These are phyloP conservation scores for Stramonita haemastoma DNA, from an alignment of 2,888 invertebrate species.

Conservation along the genomic window DNA sequence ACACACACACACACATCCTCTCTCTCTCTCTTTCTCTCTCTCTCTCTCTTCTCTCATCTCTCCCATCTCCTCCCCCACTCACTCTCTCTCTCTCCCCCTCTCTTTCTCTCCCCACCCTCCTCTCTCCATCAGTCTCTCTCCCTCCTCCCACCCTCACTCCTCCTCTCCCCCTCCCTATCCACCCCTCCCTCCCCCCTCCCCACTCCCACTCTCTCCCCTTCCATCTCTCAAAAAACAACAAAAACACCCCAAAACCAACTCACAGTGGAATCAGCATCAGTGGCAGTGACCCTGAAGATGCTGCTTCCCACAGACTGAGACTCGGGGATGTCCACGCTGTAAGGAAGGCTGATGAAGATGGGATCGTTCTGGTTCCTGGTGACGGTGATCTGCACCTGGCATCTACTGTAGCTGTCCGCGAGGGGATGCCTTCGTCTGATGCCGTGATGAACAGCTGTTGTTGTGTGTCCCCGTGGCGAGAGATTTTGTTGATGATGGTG, in stretches of 20 bases:
- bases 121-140: background rate
- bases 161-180: background rate
- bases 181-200: background rate
- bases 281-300: slow-evolving; percentile 48
- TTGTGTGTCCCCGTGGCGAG: no score
- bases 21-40: slow-evolving; percentile 10
- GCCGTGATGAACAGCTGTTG: slow-evolving; percentile 58
- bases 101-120: background rate
- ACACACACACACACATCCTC: no score
- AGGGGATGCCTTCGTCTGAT: slow-evolving; percentile 64
- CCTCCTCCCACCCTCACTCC: no score
- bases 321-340: slow-evolving; percentile 55
- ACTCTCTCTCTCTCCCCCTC: no score
- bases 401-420: slow-evolving; percentile 44
- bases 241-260: background rate
- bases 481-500: background rate
- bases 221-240: background rate
- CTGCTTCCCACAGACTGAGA: slow-evolving; percentile 49
- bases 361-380: slow-evolving; percentile 64
- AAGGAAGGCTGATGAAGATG: slow-evolving; percentile 59
- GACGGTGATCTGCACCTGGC: slow-evolving; percentile 60
- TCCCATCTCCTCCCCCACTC: background rate
- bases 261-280: slow-evolving; percentile 45
- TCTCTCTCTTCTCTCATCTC: background rate
- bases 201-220: background rate